Evolutionary conservation across 2,113 vertebrate species (phyloP).

Genomic region (Notarius quadriscutis): DNA sequence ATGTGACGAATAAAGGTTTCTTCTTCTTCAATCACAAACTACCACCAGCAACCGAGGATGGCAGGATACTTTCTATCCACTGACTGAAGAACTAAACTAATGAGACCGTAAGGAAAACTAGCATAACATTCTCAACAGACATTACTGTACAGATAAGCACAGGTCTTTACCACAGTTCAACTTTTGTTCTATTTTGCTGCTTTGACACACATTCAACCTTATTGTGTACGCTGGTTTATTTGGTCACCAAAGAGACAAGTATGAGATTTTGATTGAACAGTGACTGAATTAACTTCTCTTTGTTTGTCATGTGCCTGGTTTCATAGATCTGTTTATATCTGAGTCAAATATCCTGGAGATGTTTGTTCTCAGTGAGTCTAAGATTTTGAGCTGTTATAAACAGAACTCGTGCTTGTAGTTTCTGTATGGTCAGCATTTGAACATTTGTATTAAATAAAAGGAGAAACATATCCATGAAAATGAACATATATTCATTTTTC

Average conservation of each 20-base stretch:
- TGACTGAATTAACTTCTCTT: slow-evolving; percentile 25
- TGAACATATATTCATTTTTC: not conserved
- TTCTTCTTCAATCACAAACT: not conserved
- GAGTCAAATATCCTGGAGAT: slow-evolving; percentile 37
- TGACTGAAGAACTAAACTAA: not conserved
- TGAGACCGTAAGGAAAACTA: too few species aligned
- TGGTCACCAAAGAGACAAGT: slow-evolving; percentile 29
- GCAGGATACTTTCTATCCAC: not conserved
- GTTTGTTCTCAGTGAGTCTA: slow-evolving; percentile 19
- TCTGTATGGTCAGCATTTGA: not conserved
- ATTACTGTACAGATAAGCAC: not conserved
- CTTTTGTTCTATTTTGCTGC: not conserved
- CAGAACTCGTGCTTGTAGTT: slow-evolving; percentile 14
- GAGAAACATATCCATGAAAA: not conserved
- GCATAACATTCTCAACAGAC: not conserved
- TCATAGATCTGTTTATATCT: slow-evolving; percentile 31
- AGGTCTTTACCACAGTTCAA: not conserved
- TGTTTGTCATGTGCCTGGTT: slow-evolving; percentile 15
- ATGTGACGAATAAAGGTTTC: too few species aligned
- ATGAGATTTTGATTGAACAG: slow-evolving; percentile 21
- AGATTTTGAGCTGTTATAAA: slow-evolving; percentile 19
- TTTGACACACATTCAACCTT: not conserved
- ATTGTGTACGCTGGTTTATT: slow-evolving; percentile 32
- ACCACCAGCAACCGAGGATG: not conserved
- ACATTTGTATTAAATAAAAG: not conserved